Conservation (phyloP, 2,888 invertebrate genomes). For the Drosophila merina region DNA sequence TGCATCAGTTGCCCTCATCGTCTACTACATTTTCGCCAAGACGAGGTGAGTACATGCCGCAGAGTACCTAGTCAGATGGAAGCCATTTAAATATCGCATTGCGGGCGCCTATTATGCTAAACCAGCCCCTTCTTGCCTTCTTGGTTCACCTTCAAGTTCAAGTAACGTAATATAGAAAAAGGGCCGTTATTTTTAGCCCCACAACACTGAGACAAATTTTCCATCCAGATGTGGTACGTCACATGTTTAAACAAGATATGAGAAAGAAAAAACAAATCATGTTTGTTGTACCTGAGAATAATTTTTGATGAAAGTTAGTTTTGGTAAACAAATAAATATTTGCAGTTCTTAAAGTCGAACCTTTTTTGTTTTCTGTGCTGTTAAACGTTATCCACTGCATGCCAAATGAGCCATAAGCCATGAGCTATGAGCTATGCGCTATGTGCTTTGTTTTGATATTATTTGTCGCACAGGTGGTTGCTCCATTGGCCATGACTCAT, state of each 20-base stretch:
- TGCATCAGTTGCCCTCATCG: conserved; percentile 80
- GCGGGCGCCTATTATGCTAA: conserved; percentile 26
- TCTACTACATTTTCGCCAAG: conserved; percentile 83
- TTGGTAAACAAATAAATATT: background rate
- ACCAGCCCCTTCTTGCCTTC: background rate
- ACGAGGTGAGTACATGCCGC: conserved; percentile 76
- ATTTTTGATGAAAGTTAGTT: background rate
- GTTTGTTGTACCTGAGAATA: background rate
- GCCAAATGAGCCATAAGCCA: conserved; percentile 26
- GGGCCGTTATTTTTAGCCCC: conserved; percentile 56
- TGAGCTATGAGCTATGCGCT: background rate
- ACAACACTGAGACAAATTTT: conserved; percentile 12
- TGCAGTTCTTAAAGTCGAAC: background rate
- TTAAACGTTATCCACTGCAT: conserved; percentile 49
- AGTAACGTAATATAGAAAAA: conserved; percentile 47
- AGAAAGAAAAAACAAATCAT: background rate
- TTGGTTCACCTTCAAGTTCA: conserved; percentile 48
- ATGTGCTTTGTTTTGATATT: conserved; percentile 36
- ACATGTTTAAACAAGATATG: conserved; percentile 1
- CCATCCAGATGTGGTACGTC: background rate
- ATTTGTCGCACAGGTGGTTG: conserved; percentile 43
- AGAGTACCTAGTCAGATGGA: conserved; percentile 29
- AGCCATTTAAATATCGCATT: conserved; percentile 59
- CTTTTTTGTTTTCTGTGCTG: background rate
- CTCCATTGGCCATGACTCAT: conserved; percentile 31